Conservation (phyloP, 2,888 invertebrate genomes). For the Temnothorax rugatulus region DNA sequence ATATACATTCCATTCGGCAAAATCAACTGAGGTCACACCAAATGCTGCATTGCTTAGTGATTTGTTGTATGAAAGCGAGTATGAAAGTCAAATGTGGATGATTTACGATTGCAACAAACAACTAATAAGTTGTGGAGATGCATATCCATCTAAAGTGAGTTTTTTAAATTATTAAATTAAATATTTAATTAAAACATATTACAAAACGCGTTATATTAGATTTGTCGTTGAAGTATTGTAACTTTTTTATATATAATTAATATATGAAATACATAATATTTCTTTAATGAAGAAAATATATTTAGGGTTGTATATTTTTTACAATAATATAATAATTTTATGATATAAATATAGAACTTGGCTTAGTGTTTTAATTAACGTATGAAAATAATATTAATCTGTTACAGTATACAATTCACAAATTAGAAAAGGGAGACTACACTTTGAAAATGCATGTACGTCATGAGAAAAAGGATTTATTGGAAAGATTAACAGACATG, state of each 20-base stretch:
- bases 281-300: background rate
- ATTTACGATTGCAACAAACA: conserved; percentile 97
- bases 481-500: conserved; percentile 95
- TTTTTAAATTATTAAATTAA: conserved; percentile 20
- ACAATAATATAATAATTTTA: conserved; percentile 12
- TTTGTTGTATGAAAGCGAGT: conserved; percentile 97
- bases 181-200: background rate
- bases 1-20: conserved; percentile 94
- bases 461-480: conserved; percentile 94
- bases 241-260: background rate
- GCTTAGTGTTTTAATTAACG: background rate
- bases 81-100: conserved; percentile 99
- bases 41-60: conserved; percentile 94
- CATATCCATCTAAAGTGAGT: conserved; percentile 93
- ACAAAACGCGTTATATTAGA: background rate
- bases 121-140: conserved; percentile 94
- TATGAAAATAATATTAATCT: conserved; percentile 55
- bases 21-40: conserved; percentile 93
- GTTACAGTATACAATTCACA: conserved; percentile 91
- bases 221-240: background rate
- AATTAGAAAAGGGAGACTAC: conserved; percentile 98
- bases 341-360: background rate
- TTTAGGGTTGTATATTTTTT: conserved; percentile 27
- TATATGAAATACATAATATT: background rate
- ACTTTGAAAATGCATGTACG: conserved; percentile 94